A percentile compares a stretch with the other conserved stretches of the same genome.
phyloP scores from a whole-genome alignment of 2,888 invertebrate genomes.

The Troglohyphantes excavatus region DNA sequence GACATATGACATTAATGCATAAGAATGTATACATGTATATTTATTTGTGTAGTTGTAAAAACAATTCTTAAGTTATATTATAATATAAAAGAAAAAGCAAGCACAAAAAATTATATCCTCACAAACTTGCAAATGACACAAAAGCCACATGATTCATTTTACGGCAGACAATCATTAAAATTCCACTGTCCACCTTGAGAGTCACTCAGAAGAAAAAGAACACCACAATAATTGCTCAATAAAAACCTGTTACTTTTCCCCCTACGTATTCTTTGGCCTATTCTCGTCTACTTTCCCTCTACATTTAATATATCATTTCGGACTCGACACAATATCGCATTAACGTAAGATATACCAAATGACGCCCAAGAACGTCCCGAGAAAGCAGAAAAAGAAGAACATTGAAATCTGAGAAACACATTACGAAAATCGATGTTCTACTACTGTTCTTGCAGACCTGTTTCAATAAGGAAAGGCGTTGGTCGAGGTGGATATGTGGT shows the following conservation, averaged over 20 bases:
- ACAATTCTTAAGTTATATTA: no score
- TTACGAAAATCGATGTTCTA: no score
- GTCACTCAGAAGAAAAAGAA: neutral
- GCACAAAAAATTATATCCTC: neutral
- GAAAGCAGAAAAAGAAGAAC: constrained; percentile 19
- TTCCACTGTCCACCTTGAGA: neutral
- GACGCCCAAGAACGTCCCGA: neutral
- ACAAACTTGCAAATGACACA: neutral
- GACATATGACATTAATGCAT: no score
- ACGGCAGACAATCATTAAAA: neutral
- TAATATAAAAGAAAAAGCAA: neutral
- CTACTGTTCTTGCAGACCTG: neutral
- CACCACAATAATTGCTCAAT: neutral
- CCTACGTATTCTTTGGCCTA: neutral
- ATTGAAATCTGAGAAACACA: neutral
- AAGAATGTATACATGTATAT: no score
- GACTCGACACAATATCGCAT: constrained; percentile 13
- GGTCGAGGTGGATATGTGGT: neutral
- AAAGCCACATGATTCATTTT: neutral
- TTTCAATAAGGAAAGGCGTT: constrained; percentile 2
- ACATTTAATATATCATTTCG: constrained; percentile 23
- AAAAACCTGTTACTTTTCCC: neutral
- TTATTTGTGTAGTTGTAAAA: no score
- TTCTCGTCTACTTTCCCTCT: neutral
- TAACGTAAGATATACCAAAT: neutral